Evolutionary conservation across 2,113 vertebrate species (phyloP).

Genomic region (Euleptes europaea): DNA sequence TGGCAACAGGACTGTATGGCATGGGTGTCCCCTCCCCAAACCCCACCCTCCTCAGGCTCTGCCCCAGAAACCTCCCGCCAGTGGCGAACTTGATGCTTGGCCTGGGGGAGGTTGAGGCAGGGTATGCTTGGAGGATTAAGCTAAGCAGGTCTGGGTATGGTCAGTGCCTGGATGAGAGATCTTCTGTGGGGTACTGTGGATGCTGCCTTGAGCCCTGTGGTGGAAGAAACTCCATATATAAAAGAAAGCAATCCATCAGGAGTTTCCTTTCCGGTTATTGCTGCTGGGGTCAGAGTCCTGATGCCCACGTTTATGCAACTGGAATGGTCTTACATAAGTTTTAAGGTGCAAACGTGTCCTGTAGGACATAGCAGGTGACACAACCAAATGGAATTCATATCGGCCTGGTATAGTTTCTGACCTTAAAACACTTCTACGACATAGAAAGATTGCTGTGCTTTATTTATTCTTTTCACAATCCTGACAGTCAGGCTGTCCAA

Average conservation of each 20-base stretch:
- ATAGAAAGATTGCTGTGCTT: constrained; percentile 28
- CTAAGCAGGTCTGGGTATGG: too few species aligned
- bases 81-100: neutral
- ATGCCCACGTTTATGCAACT: neutral
- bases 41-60: too few species aligned
- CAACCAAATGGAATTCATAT: neutral
- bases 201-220: too few species aligned
- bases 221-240: too few species aligned
- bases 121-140: too few species aligned
- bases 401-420: neutral
- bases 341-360: neutral
- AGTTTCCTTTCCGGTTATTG: neutral
- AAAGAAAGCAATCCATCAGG: too few species aligned
- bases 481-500: constrained; percentile 21
- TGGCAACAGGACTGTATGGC: too few species aligned
- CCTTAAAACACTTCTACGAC: constrained; percentile 31
- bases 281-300: neutral
- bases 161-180: too few species aligned
- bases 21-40: too few species aligned
- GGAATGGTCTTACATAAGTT: neutral
- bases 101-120: neutral
- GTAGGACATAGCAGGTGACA: neutral
- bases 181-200: too few species aligned
- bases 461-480: constrained; percentile 37
- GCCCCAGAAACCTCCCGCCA: too few species aligned